Evolutionary conservation across 2,113 vertebrate genomes (phyloP), one percentile per base, ranked within the genome.

Genomic region (Catharus minimus): DNA sequence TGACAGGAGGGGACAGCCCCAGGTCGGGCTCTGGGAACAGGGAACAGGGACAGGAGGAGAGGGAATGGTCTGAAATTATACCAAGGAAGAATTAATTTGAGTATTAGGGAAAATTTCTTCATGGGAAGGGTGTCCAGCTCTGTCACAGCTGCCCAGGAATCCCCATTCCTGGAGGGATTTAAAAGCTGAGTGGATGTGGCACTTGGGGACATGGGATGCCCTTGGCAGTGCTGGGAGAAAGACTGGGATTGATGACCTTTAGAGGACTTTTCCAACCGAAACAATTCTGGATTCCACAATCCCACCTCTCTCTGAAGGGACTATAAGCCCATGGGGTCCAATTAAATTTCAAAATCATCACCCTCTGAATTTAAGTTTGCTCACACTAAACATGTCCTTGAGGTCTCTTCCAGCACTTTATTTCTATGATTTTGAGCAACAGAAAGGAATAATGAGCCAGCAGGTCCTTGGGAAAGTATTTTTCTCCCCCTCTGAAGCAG

Each of bases 61-160:
- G 67, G 60, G 3, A 66, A 58, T 0, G 0, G 38, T 32, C 27
- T 52, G 15, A 18, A 3, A 8, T 0, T 80, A 15, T 0, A 3
- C 52, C 12, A 57, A 26, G 9, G 21, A 0, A 71, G 20, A 0
- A 0, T 56, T 1, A 13, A 0, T 0, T 2, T n/a, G 27, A 10
- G 0, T 66, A 33, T 39, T 30, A 0, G 2, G 13, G 17, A 15
- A 46, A 15, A 26, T 30, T 53, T 33, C 13, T 26, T 3, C 3
- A 9, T 10, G 19, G 7, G 30, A 46, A 58, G 7, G 1, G 0
- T n/a, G 2, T n/a, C 10, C 22, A n/a, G 5, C 5, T 3, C 15
- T 38, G 43, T 15, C 21, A 38, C 41, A 57, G 50, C 10, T 23
- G 36, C 32, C 11, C 9, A 32, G 36, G 30, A 73, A 1, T n/a